Evolutionary conservation across 1,140 invertebrate species (phyloP).

Genomic region (Globodera rostochiensis): DNA sequence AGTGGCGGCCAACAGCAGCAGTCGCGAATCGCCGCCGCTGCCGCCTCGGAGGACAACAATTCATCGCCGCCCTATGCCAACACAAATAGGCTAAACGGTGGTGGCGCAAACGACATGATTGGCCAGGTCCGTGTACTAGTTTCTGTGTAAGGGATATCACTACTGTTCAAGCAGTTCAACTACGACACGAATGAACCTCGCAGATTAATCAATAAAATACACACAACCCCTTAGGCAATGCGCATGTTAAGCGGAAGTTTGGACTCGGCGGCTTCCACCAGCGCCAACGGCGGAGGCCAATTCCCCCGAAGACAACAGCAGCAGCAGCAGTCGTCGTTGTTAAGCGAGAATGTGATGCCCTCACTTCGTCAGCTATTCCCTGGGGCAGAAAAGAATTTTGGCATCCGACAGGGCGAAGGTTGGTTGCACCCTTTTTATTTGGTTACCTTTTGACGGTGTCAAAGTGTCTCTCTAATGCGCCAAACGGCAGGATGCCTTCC

Average conservation of each 20-base stretch:
- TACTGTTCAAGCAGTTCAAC: too few relatives aligned
- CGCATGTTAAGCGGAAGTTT: slow-evolving; percentile 5
- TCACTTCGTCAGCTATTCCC: slow-evolving; percentile 58
- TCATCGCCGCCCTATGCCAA: background rate
- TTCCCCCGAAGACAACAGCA: background rate
- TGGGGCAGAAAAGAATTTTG: slow-evolving; percentile 57
- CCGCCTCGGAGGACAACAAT: background rate
- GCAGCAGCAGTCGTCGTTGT: background rate
- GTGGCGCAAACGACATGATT: slow-evolving; percentile 17
- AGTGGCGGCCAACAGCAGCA: background rate
- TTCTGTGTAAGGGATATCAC: too few relatives aligned
- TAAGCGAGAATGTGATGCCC: slow-evolving; percentile 37
- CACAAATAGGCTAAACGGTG: slow-evolving; percentile 18
- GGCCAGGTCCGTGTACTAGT: background rate
- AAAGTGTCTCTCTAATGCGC: slow-evolving; percentile 1
- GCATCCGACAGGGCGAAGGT: slow-evolving; percentile 58
- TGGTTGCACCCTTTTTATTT: background rate
- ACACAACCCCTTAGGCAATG: slow-evolving; percentile 11
- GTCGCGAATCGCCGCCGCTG: background rate
- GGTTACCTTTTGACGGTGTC: background rate
- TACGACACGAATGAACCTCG: slow-evolving; percentile 29
- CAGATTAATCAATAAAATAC: slow-evolving; percentile 18
- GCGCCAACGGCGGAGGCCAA: slow-evolving; percentile 7
- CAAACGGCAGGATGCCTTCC: slow-evolving; percentile 55
- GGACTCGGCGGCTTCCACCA: background rate